Evolutionary conservation across 2,797 vertebrate genomes (phyloP), one percentile per base, ranked within the genome.

Genomic region (Danio jaintianensis): DNA sequence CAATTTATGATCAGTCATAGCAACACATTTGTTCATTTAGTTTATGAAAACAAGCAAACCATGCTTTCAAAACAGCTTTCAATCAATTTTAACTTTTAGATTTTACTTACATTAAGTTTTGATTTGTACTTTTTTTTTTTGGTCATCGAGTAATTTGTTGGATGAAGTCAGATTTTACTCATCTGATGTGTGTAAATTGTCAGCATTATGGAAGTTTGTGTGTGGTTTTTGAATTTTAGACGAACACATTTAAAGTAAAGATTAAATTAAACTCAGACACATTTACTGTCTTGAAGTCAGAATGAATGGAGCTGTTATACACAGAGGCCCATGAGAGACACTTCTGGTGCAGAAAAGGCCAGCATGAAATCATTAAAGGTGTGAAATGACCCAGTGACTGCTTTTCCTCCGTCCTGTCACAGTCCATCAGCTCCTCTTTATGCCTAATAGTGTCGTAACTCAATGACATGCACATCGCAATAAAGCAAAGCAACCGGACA

Each of bases 361-460:
- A 78, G 43, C 53, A 50, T 9, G 58, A 79, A 18, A 70, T 62
- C 77, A 79, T 79, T 63, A 71, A 47, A 71, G 58, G 56, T 79
- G 68, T 71, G 77, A 79, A 79, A 71, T 63, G 58, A 79, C 36
- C 77, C 77, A 63, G 38, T 40, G 77, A 20, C 38, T 79, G 56
- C 13, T 53, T 71, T 43, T 79, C 56, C 55, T 79, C 68, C 79
- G 56, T 63, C 47, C 67, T 71, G 77, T 71, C 67, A 79, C 67
- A 70, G 55, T 79, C 58, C 58, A 79, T 79, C 58, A 71, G 36
- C 48, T 71, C 38, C 56, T 63, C 67, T 71, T 79, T 62, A 59
- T 0, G n/a, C 36, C 56, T 70, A 63, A 62, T 52, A 50, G 67
- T 18, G 58, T 48, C 7, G 5, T 62, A 79, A 63, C 58, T 53